Base-by-base conservation (phyloP, 1,140 invertebrate species). In the Zaprionus ornatus region DNA sequence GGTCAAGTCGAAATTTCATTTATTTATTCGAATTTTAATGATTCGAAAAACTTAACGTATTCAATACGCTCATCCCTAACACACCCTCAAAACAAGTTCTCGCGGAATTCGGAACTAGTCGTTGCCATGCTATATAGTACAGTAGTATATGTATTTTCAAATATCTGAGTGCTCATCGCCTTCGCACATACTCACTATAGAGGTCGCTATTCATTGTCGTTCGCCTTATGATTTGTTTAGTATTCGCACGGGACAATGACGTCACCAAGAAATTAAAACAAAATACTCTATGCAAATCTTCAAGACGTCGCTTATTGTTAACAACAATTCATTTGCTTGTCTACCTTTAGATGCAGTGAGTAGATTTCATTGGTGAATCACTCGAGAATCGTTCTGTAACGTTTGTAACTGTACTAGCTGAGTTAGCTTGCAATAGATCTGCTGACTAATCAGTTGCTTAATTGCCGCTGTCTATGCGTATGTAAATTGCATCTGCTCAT, bases 131-230 rank as follows among this genome's bases (percentile, higher is more conserved):
- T 27, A 27, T 55, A 27, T 55, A 29, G 27, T 25, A 55, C 62
- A 29, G n/a, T 55, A 29, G 27, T 25, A 55, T 69, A 29, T 56
- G 62, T 70, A 75, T 40, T 74, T 63, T 40, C 37, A 57, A 70
- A 57, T 63, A 17, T 27, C 37, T 59, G 37, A 29, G 25, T 45
- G 42, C 37, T 63, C 59, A 59, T 67, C 79, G 67, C 59, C 72
- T 80, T 77, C 57, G 45, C 72, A 74, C 70, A 76, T 67, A 40
- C 82, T 75, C 78, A 85, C 60, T 59, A 60, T 70, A 79, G 73
- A 84, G 64, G 67, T 72, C 42, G 52, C 63, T 59, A 59, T 72
- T 83, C 82, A 88, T 88, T 64, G 35, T 64, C 29, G 66, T 61
- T 75, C 42, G 23, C 56, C 42, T 78, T 79, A 64, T 56, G 71